Evolutionary conservation across 1,140 invertebrate genomes (phyloP), one percentile per base, ranked within the genome.

Genomic region (Babylonia areolata): DNA sequence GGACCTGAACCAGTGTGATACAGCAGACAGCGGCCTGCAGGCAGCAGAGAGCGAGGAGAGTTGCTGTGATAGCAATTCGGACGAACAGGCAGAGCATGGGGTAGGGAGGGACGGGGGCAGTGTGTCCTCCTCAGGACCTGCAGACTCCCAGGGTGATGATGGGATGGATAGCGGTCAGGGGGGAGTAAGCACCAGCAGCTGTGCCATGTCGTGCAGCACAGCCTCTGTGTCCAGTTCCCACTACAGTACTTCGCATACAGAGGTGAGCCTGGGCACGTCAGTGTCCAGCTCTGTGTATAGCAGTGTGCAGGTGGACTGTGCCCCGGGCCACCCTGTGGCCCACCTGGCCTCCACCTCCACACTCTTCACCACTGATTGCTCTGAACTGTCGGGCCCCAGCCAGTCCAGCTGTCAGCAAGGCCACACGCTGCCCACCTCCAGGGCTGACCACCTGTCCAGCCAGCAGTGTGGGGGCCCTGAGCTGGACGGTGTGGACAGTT

Each of bases 31-130:
- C 37, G 2, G 28, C 35, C 20, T 28, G 35, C 75, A 77, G 75
- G 42, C 42, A n/a, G 82, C n/a, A 40, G 82, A 84, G 40, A 84
- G 31, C 75, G 82, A 75, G 40, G 82, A 46, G n/a, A 73, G 82
- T 69, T 84, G 58, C 69, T 84, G 82, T 84, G 82, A 84, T 58
- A 84, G 82, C 40, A 84, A 84, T 33, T 84, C 82, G 3, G 82
- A 84, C n/a, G 35, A 69, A 9, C 54, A 69, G 39, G 37, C 28
- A 20, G 37, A n/a, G 35, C 69, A 64, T 73, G 82, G 23, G 3
- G 39, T 33, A 31, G n/a, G 20, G 20, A 37, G 37, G 12, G 82
- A 75, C 5, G 39, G 64, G 40, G 64, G 12, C 12, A 37, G 69
- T 23, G 64, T 84, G 40, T 73, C 64, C 2, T 84, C 64, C 1